phyloP scores from a whole-genome alignment of 1,140 invertebrate species.

The Apocrypta bakeri region DNA sequence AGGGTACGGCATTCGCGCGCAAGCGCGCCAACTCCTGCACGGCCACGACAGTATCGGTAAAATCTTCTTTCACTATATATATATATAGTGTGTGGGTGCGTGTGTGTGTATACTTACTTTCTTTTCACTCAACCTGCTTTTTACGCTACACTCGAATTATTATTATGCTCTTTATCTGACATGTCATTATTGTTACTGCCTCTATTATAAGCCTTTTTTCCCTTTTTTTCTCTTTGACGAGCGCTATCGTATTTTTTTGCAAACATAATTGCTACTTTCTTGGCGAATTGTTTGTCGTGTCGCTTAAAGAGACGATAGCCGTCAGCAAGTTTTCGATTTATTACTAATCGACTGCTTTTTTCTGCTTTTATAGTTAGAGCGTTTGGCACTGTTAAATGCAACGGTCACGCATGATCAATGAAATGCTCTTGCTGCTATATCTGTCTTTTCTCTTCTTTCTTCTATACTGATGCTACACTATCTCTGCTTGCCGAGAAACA shows the following conservation, averaged over 20 bases:
- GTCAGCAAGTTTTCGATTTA: not conserved
- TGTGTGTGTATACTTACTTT: too few relatives aligned
- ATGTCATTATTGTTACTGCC: too few relatives aligned
- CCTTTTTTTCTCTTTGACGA: conserved; percentile 1
- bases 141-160: too few relatives aligned
- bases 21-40: conserved; percentile 87
- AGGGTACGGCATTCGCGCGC: conserved; percentile 80
- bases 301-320: not conserved
- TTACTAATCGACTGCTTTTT: conserved; percentile 30
- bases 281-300: too few relatives aligned
- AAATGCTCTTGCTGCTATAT: conserved; percentile 26
- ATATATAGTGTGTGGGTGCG: too few relatives aligned
- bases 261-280: not conserved
- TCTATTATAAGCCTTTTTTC: too few relatives aligned
- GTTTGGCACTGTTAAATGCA: conserved; percentile 37
- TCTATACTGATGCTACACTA: not conserved
- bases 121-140: too few relatives aligned
- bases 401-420: conserved; percentile 26
- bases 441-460: conserved; percentile 12
- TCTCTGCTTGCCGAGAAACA: too few relatives aligned
- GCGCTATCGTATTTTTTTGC: conserved; percentile 17
- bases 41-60: conserved; percentile 89
- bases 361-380: conserved; percentile 49
- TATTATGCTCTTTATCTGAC: too few relatives aligned
- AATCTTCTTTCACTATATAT: conserved; percentile 60